Conservation (phyloP, 2,797 vertebrate genomes). For the Benthosema pterotum region DNA sequence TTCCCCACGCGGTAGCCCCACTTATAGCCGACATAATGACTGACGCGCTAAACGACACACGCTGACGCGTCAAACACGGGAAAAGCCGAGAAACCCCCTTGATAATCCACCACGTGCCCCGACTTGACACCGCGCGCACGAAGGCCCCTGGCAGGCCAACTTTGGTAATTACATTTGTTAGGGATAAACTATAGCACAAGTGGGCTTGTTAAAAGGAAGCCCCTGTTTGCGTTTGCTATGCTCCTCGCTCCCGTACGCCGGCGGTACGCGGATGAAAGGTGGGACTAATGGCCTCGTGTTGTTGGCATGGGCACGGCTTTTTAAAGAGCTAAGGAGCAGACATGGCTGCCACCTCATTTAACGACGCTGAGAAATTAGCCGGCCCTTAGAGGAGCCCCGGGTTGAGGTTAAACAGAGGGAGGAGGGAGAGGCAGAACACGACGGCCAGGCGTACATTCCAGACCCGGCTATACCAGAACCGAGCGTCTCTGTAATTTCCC, state of each 20-base stretch:
- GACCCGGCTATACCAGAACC: constrained; percentile 43
- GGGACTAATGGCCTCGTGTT: constrained; percentile 55
- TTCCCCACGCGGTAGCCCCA: background rate
- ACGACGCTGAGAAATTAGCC: constrained; percentile 63
- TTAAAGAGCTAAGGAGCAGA: constrained; percentile 49
- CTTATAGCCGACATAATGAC: constrained; percentile 28
- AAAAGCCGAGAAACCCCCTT: constrained; percentile 17
- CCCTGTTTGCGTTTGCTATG: constrained; percentile 38
- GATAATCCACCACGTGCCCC: background rate
- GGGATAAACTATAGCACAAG: constrained; percentile 26
- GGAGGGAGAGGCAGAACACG: constrained; percentile 40
- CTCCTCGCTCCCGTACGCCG: constrained; percentile 38
- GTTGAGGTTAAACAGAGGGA: constrained; percentile 61
- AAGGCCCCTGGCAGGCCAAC: constrained; percentile 12
- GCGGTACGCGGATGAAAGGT: constrained; percentile 47
- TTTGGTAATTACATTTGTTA: constrained; percentile 44
- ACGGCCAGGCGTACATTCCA: constrained; percentile 62
- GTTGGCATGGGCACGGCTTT: constrained; percentile 49
- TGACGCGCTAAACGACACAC: constrained; percentile 33
- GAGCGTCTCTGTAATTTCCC: constrained; percentile 73
- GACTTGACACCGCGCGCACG: constrained; percentile 33
- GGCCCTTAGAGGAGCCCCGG: constrained; percentile 45
- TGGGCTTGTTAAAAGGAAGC: background rate
- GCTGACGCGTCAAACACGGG: constrained; percentile 40
- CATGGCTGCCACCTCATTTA: constrained; percentile 67